A percentile compares a stretch with the other conserved stretches of the same genome.
Evolutionary conservation across 2,888 invertebrate species (phyloP).

Genomic region (Nomada hirtipes): DNA sequence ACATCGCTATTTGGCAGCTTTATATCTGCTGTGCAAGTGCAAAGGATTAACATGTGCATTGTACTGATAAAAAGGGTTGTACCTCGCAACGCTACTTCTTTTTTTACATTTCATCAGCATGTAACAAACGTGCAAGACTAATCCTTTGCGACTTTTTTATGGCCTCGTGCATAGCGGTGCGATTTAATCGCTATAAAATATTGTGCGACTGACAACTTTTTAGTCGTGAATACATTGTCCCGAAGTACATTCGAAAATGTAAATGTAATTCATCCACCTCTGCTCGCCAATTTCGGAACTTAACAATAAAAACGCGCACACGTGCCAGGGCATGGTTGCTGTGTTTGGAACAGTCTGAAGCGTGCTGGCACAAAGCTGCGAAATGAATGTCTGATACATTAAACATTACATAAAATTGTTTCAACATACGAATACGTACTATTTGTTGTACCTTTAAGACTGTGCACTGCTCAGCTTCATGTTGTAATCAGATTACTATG

Average conservation of each 20-base stretch:
- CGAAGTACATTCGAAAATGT: constrained; percentile 2
- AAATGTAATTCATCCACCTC: background rate
- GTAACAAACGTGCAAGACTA: constrained; percentile 23
- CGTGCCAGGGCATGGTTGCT: background rate
- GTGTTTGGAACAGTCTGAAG: background rate
- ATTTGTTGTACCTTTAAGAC: no score
- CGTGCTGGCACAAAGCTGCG: background rate
- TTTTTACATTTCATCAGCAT: background rate
- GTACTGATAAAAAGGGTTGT: background rate
- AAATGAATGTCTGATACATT: background rate
- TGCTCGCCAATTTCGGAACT: background rate
- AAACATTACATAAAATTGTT: no score
- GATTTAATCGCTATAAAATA: constrained; percentile 31
- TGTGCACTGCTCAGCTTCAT: no score
- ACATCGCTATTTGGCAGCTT: constrained; percentile 11
- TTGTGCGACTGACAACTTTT: constrained; percentile 6
- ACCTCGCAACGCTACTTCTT: constrained; percentile 5
- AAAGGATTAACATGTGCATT: constrained; percentile 47
- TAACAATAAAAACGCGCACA: background rate
- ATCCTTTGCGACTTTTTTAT: constrained; percentile 30
- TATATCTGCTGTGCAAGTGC: constrained; percentile 39
- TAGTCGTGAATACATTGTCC: background rate
- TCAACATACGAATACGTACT: no score
- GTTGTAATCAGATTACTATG: no score
- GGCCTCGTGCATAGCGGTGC: background rate